Percentiles rank a stretch among this genome's conserved stretches.
These are phyloP conservation scores for Sylvia borin DNA, from an alignment of 2,797 vertebrate genomes.

Conservation along the genomic window DNA sequence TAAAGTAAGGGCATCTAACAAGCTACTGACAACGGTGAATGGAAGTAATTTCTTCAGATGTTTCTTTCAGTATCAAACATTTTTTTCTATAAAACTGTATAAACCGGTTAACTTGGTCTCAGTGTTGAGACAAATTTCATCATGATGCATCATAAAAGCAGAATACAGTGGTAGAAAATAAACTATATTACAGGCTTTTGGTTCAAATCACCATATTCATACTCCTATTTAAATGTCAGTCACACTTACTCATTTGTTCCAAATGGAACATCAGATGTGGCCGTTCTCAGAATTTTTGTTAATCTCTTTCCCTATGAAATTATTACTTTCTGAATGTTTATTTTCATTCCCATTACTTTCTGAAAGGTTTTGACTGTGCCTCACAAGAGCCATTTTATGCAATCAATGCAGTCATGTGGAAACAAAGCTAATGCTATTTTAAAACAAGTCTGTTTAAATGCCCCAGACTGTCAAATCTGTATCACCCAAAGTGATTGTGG, in stretches of 20 bases:
- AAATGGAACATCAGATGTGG: not conserved
- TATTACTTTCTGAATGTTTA: not conserved
- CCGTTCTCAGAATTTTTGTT: not conserved
- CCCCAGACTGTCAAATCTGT: not conserved
- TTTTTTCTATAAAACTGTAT: not conserved
- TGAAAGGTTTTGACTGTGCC: not conserved
- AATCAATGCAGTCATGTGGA: slow-evolving; percentile 13
- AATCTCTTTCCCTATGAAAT: not conserved
- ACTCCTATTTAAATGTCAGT: not conserved
- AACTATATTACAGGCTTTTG: not conserved
- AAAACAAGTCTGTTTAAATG: not conserved
- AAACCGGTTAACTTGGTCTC: not conserved
- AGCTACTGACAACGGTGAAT: not conserved
- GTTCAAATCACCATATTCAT: not conserved
- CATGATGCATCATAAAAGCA: not conserved
- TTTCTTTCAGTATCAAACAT: not conserved
- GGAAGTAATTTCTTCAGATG: not conserved
- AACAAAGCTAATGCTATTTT: slow-evolving; percentile 26
- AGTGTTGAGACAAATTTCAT: not conserved
- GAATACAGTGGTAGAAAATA: not conserved
- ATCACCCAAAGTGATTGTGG: not conserved
- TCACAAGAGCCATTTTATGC: not conserved
- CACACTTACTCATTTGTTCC: not conserved
- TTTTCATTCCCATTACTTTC: not conserved
- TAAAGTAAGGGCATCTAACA: not conserved